These are phyloP conservation scores for Diaprepes abbreviatus DNA, from an alignment of 2,888 invertebrate species.

Conservation along the genomic window DNA sequence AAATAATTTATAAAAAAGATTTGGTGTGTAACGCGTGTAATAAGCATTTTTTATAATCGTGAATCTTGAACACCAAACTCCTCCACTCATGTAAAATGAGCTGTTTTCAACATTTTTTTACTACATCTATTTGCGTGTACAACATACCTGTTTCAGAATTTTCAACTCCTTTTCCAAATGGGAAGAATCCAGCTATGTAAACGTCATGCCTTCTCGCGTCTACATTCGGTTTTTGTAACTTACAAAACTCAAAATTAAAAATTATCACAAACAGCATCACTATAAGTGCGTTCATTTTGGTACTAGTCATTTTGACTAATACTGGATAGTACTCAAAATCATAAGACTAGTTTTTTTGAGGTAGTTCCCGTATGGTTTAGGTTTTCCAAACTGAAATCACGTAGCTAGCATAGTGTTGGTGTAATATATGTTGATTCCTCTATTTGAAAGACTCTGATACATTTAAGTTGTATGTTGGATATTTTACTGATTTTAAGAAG, in stretches of 20 bases:
- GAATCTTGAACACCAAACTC: too few species aligned
- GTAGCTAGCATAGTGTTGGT: background rate
- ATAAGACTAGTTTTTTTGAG: background rate
- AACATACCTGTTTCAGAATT: slow-evolving; percentile 81
- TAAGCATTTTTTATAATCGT: too few species aligned
- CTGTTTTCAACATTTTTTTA: too few species aligned
- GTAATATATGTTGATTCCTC: background rate
- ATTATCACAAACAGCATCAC: slow-evolving; percentile 36
- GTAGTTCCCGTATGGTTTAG: background rate
- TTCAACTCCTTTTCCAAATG: slow-evolving; percentile 87
- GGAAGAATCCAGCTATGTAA: slow-evolving; percentile 94
- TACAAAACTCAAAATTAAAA: slow-evolving; percentile 49
- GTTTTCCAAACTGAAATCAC: background rate
- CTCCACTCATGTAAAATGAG: too few species aligned
- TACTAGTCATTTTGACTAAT: slow-evolving; percentile 13
- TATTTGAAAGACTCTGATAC: too few species aligned
- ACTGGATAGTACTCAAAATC: background rate
- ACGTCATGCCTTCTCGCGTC: slow-evolving; percentile 85
- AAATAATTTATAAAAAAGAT: too few species aligned
- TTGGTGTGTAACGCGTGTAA: too few species aligned
- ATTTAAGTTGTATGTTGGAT: too few species aligned
- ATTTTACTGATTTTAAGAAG: too few species aligned
- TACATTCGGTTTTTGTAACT: slow-evolving; percentile 76
- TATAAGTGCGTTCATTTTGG: slow-evolving; percentile 30
- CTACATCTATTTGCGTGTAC: too few species aligned